Evolutionary conservation across 2,113 vertebrate genomes (phyloP), one percentile per base, ranked within the genome.

Genomic region (Lates calcarifer): DNA sequence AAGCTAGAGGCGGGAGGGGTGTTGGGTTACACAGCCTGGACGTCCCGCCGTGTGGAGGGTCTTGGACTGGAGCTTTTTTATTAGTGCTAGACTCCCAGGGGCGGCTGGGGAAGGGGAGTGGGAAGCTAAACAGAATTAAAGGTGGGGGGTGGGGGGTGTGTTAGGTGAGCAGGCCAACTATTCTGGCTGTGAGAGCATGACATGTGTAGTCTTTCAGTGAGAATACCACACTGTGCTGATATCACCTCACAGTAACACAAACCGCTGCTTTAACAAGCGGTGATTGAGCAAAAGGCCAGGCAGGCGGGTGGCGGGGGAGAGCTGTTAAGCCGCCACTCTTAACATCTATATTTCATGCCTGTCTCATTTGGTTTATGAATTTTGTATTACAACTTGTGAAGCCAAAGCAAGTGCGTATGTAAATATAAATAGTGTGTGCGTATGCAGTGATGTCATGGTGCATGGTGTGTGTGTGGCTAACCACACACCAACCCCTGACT

Each of bases 291-390:
- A 90, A 83, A 91, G 83, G 84, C 86, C 86, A 83, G 65, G 67
- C 64, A 53, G 79, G 31, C 33, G 26, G 69, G 77, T 24, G 64
- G 66, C 22, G 17, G 73, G 82, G 68, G 69, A 33, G 76, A 39
- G 80, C 39, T 71, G 85, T 90, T 88, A 83, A 86, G 79, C 81
- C 10, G 24, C 64, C 74, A 35, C 69, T 87, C 55, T 84, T 79
- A 86, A 89, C 92, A 91, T 92, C 84, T 88, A 92, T 87, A 93
- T 91, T 89, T 91, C 75, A 89, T 88, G 81, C 71, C 65, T 41
- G 75, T 83, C 86, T 87, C 83, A 58, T 90, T 74, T 68, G 61
- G 55, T 84, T 85, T 83, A 83, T 85, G 74, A 81, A 90, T 91
- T 90, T 87, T 87, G 79, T 31, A 87, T 82, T 28, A 81, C 70